phyloP scores from a whole-genome alignment of 1,140 invertebrate genomes.

The Conus ventricosus region DNA sequence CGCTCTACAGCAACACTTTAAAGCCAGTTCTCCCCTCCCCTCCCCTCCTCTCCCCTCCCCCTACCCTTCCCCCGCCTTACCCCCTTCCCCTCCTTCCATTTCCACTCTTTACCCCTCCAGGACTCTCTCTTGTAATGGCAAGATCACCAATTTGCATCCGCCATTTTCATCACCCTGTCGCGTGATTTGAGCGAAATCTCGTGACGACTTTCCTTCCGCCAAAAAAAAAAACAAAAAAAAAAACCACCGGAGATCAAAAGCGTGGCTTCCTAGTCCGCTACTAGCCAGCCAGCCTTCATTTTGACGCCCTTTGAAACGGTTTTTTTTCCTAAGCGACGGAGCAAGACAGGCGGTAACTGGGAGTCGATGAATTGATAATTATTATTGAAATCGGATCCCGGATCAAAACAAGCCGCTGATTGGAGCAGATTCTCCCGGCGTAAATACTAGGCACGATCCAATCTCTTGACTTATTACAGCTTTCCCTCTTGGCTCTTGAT shows the following conservation, averaged over 20 bases:
- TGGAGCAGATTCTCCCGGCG: neutral
- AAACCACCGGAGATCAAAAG: constrained; percentile 19
- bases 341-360: neutral
- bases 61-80: neutral
- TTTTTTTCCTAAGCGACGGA: neutral
- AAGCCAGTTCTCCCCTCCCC: neutral
- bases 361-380: constrained; percentile 21
- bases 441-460: neutral
- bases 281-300: neutral
- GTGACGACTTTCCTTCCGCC: neutral
- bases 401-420: constrained; percentile 2
- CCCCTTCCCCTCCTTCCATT: neutral
- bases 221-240: neutral
- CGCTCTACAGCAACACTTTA: neutral
- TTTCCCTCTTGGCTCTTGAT: neutral
- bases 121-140: neutral
- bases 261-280: neutral
- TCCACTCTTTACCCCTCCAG: neutral
- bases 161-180: constrained; percentile 16
- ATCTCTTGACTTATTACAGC: neutral
- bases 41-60: too few species aligned
- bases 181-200: constrained; percentile 25
- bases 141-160: neutral
- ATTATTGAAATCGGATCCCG: constrained; percentile 12
- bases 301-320: constrained; percentile 4